phyloP scores from a whole-genome alignment of 2,888 invertebrate species.

The Sympetrum striolatum region DNA sequence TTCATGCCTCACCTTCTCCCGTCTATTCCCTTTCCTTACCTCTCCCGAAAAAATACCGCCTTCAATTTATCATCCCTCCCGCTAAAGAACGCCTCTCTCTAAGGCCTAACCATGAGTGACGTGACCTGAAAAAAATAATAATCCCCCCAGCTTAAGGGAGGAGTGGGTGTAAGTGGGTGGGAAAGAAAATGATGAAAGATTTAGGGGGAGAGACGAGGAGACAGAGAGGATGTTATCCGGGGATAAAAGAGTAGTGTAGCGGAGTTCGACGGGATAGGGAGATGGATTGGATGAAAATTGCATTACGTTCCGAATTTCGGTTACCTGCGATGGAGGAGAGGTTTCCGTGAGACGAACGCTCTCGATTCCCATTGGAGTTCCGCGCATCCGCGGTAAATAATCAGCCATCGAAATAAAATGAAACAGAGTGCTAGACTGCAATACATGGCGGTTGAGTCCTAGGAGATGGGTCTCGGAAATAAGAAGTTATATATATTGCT shows the following conservation, averaged over 20 bases:
- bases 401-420: not conserved
- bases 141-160: constrained; percentile 19
- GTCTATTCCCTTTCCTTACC: not conserved
- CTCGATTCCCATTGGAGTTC: not conserved
- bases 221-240: constrained; percentile 14
- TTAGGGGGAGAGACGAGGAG: not conserved
- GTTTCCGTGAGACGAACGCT: not conserved
- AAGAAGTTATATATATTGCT: too few species aligned
- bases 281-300: constrained; percentile 42
- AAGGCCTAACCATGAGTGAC: constrained; percentile 31
- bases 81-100: not conserved
- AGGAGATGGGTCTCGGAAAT: too few species aligned
- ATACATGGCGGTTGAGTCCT: too few species aligned
- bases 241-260: not conserved
- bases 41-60: not conserved
- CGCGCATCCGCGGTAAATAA: not conserved
- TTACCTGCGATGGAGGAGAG: constrained; percentile 1
- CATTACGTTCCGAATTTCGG: constrained; percentile 5
- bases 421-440: too few species aligned
- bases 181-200: not conserved
- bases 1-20: not conserved
- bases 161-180: not conserved
- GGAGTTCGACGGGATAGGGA: not conserved
- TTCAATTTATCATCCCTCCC: constrained; percentile 34
- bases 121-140: constrained; percentile 42